Evolutionary conservation across 2,113 vertebrate species (phyloP).

Genomic region (Tragulus kanchil): DNA sequence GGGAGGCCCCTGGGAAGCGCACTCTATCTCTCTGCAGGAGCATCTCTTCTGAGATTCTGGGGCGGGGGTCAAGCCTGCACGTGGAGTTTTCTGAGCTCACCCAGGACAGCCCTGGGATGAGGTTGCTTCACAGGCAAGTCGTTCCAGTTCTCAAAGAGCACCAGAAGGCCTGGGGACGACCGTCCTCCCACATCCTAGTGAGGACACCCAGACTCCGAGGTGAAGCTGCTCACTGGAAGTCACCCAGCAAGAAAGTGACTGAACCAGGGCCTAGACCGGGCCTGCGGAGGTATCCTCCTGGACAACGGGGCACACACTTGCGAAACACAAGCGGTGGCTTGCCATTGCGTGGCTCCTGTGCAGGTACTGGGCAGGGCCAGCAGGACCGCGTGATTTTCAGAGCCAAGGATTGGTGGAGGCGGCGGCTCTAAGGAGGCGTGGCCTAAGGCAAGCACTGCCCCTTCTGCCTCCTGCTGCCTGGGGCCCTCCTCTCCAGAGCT

Average conservation of each 20-base stretch:
- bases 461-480: neutral
- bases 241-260: neutral
- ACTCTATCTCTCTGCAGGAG: neutral
- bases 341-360: accelerated
- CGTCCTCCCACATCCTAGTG: accelerated
- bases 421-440: neutral
- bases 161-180: accelerated
- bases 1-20: neutral
- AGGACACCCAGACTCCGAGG: neutral
- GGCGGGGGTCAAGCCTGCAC: neutral
- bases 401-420: neutral
- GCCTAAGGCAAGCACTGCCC: neutral
- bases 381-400: neutral
- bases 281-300: neutral
- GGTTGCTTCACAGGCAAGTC: neutral
- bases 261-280: neutral
- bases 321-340: accelerated
- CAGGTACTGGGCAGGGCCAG: neutral
- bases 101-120: no score
- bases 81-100: neutral
- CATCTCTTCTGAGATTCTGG: neutral
- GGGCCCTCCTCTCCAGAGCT: neutral
- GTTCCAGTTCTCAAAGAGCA: neutral
- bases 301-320: accelerated
- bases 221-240: neutral